Evolutionary conservation across 2,113 vertebrate genomes (phyloP).

Genomic region (Chloroceryle aenea): DNA sequence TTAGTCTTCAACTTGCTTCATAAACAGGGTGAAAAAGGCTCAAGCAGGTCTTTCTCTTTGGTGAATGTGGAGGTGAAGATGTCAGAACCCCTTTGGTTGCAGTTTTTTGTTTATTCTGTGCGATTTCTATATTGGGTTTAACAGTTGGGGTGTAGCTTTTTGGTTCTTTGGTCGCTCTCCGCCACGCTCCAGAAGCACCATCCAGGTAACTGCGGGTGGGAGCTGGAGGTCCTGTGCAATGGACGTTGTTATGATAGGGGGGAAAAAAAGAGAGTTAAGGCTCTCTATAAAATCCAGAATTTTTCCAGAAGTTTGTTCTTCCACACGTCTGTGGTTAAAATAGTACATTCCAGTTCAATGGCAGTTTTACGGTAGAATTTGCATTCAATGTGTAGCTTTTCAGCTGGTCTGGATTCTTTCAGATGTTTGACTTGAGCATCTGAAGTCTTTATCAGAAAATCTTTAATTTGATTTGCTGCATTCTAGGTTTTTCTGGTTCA

Average conservation of each 20-base stretch:
- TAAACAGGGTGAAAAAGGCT: constrained; percentile 13
- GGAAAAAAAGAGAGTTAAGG: not conserved
- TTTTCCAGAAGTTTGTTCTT: not conserved
- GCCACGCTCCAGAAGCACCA: not conserved
- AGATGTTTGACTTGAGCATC: not conserved
- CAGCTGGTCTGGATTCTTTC: not conserved
- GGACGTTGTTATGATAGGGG: not conserved
- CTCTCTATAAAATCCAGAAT: not conserved
- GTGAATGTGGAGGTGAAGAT: not conserved
- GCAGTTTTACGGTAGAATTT: not conserved
- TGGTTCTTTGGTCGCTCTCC: not conserved
- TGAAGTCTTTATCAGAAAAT: not conserved
- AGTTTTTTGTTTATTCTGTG: not conserved
- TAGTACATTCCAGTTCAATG: not conserved
- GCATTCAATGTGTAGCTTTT: not conserved
- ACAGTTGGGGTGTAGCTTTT: not conserved
- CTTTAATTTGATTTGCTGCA: not conserved
- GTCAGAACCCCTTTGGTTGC: not conserved
- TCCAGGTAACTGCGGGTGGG: not conserved
- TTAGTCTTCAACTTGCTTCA: constrained; percentile 19
- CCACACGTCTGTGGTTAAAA: not conserved
- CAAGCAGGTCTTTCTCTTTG: constrained; percentile 14
- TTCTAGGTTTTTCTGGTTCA: not conserved
- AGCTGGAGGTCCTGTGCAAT: not conserved
- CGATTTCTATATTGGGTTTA: not conserved